phyloP scores from a whole-genome alignment of 2,888 invertebrate species.

The Trachelus stipa region DNA sequence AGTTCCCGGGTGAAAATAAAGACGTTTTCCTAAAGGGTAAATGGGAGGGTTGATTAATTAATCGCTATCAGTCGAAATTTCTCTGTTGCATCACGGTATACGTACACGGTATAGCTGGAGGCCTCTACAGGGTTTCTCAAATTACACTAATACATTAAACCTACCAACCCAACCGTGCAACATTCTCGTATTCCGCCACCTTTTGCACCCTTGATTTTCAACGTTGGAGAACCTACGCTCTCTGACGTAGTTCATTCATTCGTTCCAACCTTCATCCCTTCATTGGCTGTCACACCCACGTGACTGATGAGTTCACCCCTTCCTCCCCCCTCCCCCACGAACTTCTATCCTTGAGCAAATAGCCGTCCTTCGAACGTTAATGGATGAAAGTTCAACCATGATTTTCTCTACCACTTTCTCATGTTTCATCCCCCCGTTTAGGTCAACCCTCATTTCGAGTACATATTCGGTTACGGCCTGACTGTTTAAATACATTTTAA shows the following conservation, averaged over 20 bases:
- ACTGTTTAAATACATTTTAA: not conserved
- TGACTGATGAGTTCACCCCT: not conserved
- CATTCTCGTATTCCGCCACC: not conserved
- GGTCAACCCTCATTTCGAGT: not conserved
- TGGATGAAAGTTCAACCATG: not conserved
- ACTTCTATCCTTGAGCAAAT: not conserved
- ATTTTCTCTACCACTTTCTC: not conserved
- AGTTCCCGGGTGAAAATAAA: conserved; percentile 1
- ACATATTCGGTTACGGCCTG: not conserved
- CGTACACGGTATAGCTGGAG: not conserved
- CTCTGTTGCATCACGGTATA: not conserved
- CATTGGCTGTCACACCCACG: not conserved
- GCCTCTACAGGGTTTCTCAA: not conserved
- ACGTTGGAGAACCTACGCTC: not conserved
- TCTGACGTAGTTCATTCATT: not conserved
- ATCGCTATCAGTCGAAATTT: not conserved
- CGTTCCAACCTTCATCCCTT: not conserved
- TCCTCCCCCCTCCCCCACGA: not conserved
- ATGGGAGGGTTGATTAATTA: conserved; percentile 1
- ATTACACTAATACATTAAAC: not conserved
- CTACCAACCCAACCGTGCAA: not conserved
- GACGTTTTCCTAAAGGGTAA: not conserved
- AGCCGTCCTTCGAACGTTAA: not conserved
- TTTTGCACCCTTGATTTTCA: not conserved
- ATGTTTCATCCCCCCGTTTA: not conserved